phyloP scores from a whole-genome alignment of 2,797 vertebrate genomes.

The Buceros bicornis region DNA sequence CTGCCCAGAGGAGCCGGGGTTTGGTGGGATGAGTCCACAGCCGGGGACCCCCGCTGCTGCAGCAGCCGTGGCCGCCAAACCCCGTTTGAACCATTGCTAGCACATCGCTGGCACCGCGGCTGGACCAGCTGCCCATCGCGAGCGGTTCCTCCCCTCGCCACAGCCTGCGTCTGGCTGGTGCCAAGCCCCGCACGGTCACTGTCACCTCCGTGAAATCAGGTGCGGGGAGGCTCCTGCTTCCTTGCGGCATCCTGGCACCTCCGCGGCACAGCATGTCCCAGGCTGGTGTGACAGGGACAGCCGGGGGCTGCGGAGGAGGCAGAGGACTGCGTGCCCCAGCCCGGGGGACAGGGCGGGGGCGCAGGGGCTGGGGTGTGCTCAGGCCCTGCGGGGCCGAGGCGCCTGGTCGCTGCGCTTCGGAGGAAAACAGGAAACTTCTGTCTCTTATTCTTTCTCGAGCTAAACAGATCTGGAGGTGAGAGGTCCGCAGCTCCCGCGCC shows the following conservation, averaged over 20 bases:
- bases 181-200: not conserved
- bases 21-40: fast-evolving
- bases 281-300: not conserved
- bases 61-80: not conserved
- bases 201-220: not conserved
- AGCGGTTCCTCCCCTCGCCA: fast-evolving
- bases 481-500: not conserved
- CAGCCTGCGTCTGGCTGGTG: not conserved
- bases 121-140: fast-evolving
- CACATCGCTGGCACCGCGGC: not conserved
- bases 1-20: not conserved
- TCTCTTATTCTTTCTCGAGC: not conserved
- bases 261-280: fast-evolving
- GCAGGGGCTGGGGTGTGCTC: not conserved
- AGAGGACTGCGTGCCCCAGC: fast-evolving
- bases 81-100: fast-evolving
- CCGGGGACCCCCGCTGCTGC: not conserved
- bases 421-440: not conserved
- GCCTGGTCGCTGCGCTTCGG: not conserved
- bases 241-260: fast-evolving
- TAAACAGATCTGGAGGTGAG: not conserved
- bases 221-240: too few relatives aligned
- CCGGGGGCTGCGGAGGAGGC: not conserved
- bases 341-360: fast-evolving
- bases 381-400: not conserved